Percentiles rank a stretch among this genome's conserved stretches.
Evolutionary conservation across 2,888 invertebrate species (phyloP).

Genomic region (Tridacna crocea): DNA sequence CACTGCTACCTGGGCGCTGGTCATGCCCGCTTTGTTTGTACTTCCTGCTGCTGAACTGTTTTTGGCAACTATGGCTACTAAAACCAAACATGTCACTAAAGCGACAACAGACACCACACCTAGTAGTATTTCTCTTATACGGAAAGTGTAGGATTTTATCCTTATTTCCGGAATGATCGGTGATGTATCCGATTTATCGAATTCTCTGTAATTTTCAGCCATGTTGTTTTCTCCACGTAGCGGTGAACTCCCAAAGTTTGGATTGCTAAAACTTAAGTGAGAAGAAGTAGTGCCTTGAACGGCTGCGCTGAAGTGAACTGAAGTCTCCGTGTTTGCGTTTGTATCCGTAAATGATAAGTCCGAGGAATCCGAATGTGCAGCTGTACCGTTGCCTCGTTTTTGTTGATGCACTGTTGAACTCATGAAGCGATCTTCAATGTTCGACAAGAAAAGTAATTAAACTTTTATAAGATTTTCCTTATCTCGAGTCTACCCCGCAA

Average conservation of each 20-base stretch:
- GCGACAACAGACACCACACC: constrained; percentile 60
- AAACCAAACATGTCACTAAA: constrained; percentile 67
- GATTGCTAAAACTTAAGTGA: constrained; percentile 36
- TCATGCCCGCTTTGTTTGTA: constrained; percentile 20
- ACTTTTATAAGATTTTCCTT: not conserved
- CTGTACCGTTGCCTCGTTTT: not conserved
- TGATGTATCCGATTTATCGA: constrained; percentile 66
- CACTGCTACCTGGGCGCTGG: constrained; percentile 53
- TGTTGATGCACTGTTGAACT: not conserved
- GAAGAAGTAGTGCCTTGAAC: constrained; percentile 16
- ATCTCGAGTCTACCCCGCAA: not conserved
- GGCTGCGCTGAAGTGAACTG: constrained; percentile 32
- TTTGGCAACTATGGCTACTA: constrained; percentile 69
- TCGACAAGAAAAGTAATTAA: not conserved
- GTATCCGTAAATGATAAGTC: not conserved
- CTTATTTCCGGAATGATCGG: constrained; percentile 68
- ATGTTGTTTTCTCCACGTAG: constrained; percentile 39
- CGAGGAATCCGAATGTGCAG: not conserved
- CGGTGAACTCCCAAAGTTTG: constrained; percentile 27
- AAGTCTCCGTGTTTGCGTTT: constrained; percentile 33
- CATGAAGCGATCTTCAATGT: not conserved
- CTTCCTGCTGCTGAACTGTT: constrained; percentile 23
- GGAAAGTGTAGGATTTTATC: constrained; percentile 63
- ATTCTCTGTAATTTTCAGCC: constrained; percentile 73
- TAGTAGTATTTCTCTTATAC: constrained; percentile 71